These are phyloP conservation scores for Tribolium castaneum DNA, from an alignment of 1,140 invertebrate species.

Conservation along the genomic window DNA sequence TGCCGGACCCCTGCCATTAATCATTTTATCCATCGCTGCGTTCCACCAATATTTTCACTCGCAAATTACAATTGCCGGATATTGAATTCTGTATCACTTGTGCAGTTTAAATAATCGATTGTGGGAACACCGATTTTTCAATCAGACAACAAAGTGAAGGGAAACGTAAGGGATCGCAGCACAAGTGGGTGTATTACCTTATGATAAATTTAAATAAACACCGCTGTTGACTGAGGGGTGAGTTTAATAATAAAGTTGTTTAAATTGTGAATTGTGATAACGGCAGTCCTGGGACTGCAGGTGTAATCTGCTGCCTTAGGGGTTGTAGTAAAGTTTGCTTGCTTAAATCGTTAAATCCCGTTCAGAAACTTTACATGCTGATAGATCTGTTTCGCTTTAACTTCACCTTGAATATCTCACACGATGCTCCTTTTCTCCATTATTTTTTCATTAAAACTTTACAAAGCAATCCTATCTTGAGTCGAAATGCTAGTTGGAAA, in stretches of 20 bases:
- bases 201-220: constrained; percentile 34
- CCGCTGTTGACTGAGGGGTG: constrained; percentile 33
- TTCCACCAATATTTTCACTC: constrained; percentile 12
- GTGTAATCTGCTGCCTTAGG: constrained; percentile 46
- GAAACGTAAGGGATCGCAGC: neutral
- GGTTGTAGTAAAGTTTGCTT: constrained; percentile 45
- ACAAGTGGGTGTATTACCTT: neutral
- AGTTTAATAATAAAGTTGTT: constrained; percentile 37
- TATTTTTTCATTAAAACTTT: constrained; percentile 42
- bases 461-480: constrained; percentile 20
- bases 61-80: constrained; percentile 8
- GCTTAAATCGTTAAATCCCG: constrained; percentile 43
- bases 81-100: neutral
- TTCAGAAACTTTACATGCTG: constrained; percentile 40
- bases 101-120: neutral
- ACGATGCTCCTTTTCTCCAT: constrained; percentile 34
- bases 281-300: constrained; percentile 28
- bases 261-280: constrained; percentile 48
- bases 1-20: constrained; percentile 40
- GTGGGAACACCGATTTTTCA: neutral
- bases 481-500: constrained; percentile 14
- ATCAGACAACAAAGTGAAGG: neutral
- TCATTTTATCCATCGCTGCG: constrained; percentile 36
- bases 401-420: constrained; percentile 7
- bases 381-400: constrained; percentile 36